A percentile compares a stretch with the other conserved stretches of the same genome.
Conservation (phyloP, 2,113 vertebrate species). For the Cricetomys ansorgei region DNA sequence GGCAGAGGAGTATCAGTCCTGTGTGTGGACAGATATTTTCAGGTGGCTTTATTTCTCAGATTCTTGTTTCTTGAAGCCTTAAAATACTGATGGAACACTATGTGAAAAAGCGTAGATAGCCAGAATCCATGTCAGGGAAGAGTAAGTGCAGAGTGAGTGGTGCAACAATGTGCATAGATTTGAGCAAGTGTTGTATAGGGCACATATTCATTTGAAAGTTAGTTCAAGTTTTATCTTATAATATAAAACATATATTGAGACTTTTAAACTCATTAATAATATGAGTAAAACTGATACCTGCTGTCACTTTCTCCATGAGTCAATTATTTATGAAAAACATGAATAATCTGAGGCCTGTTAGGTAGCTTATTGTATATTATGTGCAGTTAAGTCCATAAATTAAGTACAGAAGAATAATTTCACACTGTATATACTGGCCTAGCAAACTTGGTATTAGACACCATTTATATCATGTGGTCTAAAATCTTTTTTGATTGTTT, state of each 20-base stretch:
- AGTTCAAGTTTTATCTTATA: neutral
- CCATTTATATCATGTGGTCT: neutral
- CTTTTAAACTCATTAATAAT: neutral
- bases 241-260: neutral
- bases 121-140: neutral
- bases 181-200: neutral
- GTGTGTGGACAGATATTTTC: neutral
- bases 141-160: neutral
- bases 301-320: neutral
- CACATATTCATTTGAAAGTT: neutral
- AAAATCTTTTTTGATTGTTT: no score
- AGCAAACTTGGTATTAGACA: neutral
- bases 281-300: neutral
- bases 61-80: neutral
- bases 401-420: neutral
- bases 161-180: neutral
- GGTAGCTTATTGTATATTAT: neutral
- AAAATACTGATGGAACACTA: neutral
- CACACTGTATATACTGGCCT: neutral
- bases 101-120: neutral
- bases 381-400: no score
- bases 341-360: neutral
- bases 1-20: neutral
- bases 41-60: constrained; percentile 5
- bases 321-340: neutral